Base-by-base conservation (phyloP, 2,113 vertebrate species). In the Rutilus rutilus region DNA sequence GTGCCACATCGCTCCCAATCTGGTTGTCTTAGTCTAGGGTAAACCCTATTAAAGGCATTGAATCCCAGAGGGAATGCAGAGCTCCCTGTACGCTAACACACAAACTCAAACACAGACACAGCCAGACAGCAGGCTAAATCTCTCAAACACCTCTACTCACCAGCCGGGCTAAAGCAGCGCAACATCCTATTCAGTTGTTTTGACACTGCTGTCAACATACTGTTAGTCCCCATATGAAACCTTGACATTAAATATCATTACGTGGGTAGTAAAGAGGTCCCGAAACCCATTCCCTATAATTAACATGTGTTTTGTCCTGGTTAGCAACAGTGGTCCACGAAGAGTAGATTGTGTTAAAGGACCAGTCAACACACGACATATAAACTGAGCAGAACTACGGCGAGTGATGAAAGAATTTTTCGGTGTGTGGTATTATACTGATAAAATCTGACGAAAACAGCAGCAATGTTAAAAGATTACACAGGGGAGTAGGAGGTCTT, bases 21-120 rank as follows among this genome's bases (percentile, higher is more conserved):
- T 93, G 81, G 90, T 93, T 90, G 91, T 92, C 91, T 54, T 84
- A 88, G 92, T 92, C 91, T 93, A 89, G 92, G 91, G 88, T 89
- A 93, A 93, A 93, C 91, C 88, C 93, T 88, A 94, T 94, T 93
- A 93, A 86, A 90, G 88, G 83, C 86, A 64, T 87, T 92, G 92
- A 92, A 92, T 90, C 86, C 89, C 74, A 69, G 85, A 80, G 81
- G 78, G 85, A 82, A 25, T 50, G 52, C 78, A 33, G 69, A 74
- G 78, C 57, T 25, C 85, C 60, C 50, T 17, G 17, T 64, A 25
- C 12, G 2, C 84, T 67, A 39, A 71, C 84, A 85, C 76, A 85
- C 21, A 85, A 77, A 71, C 62, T 57, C 76, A 85, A 36, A 82
- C 27, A 90, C 78, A 79, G 86, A 86, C 69, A 90, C 76, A 77